phyloP scores from a whole-genome alignment of 2,113 vertebrate species.

The Hydrolagus affinis region DNA sequence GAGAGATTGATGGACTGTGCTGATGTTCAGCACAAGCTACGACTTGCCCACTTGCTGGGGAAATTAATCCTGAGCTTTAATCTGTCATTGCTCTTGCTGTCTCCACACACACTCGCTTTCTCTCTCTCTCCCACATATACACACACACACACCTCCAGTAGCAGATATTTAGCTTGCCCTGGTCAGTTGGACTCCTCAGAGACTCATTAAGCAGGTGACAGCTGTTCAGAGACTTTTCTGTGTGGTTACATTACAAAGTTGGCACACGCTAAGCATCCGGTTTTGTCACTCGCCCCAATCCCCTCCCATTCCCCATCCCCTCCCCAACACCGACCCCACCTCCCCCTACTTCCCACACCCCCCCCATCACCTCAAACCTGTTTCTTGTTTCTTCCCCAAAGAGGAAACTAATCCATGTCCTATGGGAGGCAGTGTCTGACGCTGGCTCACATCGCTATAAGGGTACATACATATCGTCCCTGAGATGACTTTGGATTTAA shows the following conservation, averaged over 20 bases:
- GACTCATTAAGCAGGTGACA: neutral
- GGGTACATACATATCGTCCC: no score
- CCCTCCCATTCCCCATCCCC: neutral
- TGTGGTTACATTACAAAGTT: neutral
- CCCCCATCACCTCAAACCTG: neutral
- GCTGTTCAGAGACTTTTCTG: neutral
- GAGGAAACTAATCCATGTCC: neutral
- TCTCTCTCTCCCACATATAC: neutral
- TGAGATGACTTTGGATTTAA: no score
- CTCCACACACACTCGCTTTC: neutral
- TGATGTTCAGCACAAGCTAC: constrained; percentile 27
- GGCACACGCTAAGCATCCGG: neutral
- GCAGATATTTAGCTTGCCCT: neutral
- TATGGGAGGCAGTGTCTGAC: neutral
- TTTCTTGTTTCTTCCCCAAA: neutral
- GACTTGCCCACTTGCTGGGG: constrained; percentile 20
- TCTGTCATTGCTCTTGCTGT: constrained; percentile 24
- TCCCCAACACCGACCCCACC: neutral
- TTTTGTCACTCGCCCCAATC: no score
- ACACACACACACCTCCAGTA: neutral
- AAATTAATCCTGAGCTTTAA: constrained; percentile 32
- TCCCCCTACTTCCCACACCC: neutral
- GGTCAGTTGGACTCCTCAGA: no score
- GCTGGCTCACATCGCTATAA: no score
- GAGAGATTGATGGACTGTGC: constrained; percentile 31